A percentile compares a stretch with the other conserved stretches of the same genome.
Conservation (phyloP, 2,888 invertebrate genomes). For the Eustalomyia histrio region DNA sequence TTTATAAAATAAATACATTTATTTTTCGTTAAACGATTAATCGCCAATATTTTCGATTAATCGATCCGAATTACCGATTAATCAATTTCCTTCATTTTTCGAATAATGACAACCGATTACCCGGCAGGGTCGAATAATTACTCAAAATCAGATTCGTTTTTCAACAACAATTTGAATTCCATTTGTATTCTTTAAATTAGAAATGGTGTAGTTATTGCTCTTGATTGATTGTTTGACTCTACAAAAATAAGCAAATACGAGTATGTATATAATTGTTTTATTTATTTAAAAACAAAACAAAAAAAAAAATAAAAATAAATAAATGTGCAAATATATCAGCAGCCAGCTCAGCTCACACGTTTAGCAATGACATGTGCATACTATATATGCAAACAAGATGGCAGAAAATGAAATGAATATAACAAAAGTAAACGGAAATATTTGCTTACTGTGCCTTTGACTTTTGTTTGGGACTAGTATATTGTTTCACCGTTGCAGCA, state of each 20-base stretch:
- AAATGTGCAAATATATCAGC: not conserved
- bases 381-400: not conserved
- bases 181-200: too few species aligned
- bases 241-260: not conserved
- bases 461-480: not conserved
- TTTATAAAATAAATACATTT: too few species aligned
- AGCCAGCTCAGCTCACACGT: not conserved
- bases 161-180: too few species aligned
- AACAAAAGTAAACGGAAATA: constrained; percentile 24
- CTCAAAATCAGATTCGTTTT: too few species aligned
- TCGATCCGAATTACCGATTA: too few species aligned
- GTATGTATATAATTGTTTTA: constrained; percentile 7
- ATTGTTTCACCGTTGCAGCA: too few species aligned
- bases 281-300: constrained; percentile 1
- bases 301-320: constrained; percentile 1
- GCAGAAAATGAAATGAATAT: not conserved
- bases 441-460: not conserved
- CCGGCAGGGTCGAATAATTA: too few species aligned
- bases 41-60: too few species aligned
- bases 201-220: not conserved
- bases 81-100: too few species aligned
- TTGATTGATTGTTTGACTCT: not conserved
- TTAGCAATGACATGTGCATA: constrained; percentile 22
- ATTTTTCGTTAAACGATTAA: too few species aligned
- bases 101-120: too few species aligned